Evolutionary conservation across 1,140 invertebrate species (phyloP).

Genomic region (Drosophila pallidifrons): DNA sequence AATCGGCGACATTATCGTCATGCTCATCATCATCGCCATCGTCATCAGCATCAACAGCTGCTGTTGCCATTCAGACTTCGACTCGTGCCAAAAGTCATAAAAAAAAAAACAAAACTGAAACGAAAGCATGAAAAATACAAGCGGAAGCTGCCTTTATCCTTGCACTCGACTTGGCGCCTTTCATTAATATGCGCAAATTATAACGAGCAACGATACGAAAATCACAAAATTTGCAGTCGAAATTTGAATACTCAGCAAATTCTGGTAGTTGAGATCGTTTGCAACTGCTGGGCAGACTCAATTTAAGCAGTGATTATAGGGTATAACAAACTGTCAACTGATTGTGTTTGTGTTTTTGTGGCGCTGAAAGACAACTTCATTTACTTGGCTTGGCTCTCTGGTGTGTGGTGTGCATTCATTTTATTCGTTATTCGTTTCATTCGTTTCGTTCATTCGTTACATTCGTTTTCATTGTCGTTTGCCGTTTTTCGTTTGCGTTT

Average conservation of each 20-base stretch:
- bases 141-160: constrained; percentile 33
- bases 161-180: constrained; percentile 17
- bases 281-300: background rate
- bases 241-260: no score
- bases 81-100: constrained; percentile 73
- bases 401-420: constrained; percentile 20
- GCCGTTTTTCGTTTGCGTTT: constrained; percentile 27
- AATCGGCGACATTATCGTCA: constrained; percentile 72
- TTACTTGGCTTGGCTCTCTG: constrained; percentile 43
- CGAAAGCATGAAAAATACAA: constrained; percentile 9
- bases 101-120: background rate
- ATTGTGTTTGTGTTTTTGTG: constrained; percentile 5
- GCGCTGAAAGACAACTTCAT: constrained; percentile 64
- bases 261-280: no score
- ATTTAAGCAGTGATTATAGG: background rate
- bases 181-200: constrained; percentile 68
- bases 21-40: constrained; percentile 32
- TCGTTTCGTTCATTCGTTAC: constrained; percentile 47
- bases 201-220: constrained; percentile 38
- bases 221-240: background rate
- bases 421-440: constrained; percentile 58
- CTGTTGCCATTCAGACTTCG: constrained; percentile 37
- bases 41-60: constrained; percentile 43
- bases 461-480: constrained; percentile 61
- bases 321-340: constrained; percentile 30